Evolutionary conservation across 2,113 vertebrate species (phyloP).

Genomic region (Caranx melampygus): DNA sequence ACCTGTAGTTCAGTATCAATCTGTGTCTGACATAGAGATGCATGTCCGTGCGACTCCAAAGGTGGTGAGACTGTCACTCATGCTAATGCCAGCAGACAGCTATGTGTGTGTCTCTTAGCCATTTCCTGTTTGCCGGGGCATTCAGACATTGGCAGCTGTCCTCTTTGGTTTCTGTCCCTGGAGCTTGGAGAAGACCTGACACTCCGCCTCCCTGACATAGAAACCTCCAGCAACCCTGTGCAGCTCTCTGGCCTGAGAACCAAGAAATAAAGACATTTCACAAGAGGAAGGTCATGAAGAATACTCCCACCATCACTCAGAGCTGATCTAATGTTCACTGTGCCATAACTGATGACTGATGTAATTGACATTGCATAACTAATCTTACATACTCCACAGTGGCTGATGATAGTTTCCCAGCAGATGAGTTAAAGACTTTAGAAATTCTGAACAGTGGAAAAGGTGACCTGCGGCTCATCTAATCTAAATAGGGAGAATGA

Average conservation of each 20-base stretch:
- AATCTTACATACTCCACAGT: slow-evolving; percentile 74
- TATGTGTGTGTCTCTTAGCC: slow-evolving; percentile 73
- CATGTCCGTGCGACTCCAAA: slow-evolving; percentile 58
- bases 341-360: slow-evolving; percentile 77
- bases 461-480: slow-evolving; percentile 77
- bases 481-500: slow-evolving; percentile 63
- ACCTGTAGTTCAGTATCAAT: slow-evolving; percentile 59
- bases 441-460: slow-evolving; percentile 60
- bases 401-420: slow-evolving; percentile 60
- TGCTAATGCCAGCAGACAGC: slow-evolving; percentile 76
- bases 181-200: slow-evolving; percentile 71
- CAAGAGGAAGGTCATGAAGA: slow-evolving; percentile 61
- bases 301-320: slow-evolving; percentile 57
- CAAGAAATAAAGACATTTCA: slow-evolving; percentile 38
- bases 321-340: slow-evolving; percentile 68
- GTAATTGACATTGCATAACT: slow-evolving; percentile 79
- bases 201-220: slow-evolving; percentile 64
- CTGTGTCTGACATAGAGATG: slow-evolving; percentile 53
- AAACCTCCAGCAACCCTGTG: slow-evolving; percentile 43
- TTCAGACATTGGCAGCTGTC: slow-evolving; percentile 80
- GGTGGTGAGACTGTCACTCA: slow-evolving; percentile 74
- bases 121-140: slow-evolving; percentile 71
- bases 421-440: slow-evolving; percentile 66
- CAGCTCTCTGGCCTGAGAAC: slow-evolving; percentile 27
- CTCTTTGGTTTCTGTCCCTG: slow-evolving; percentile 69